A percentile compares a stretch with the other conserved stretches of the same genome.
phyloP scores from a whole-genome alignment of 1,140 invertebrate species.

The Halotydeus destructor region DNA sequence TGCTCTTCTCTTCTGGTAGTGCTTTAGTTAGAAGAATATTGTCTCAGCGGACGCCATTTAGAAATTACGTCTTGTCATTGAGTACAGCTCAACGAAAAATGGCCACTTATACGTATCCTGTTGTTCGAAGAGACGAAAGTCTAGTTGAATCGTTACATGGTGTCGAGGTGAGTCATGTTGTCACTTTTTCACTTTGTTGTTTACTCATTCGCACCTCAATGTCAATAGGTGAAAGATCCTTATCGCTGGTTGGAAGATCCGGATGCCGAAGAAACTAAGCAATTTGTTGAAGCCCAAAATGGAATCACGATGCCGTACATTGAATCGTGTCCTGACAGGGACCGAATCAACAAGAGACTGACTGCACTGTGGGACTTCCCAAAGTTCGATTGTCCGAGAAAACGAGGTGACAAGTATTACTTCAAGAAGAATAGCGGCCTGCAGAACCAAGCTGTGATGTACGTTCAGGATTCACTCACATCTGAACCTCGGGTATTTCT shows the following conservation, averaged over 20 bases:
- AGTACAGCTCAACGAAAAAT: too few relatives aligned
- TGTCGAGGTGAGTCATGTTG: slow-evolving; percentile 36
- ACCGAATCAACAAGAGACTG: slow-evolving; percentile 38
- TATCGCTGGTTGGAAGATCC: slow-evolving; percentile 95
- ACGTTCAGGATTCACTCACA: slow-evolving; percentile 60
- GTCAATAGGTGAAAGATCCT: slow-evolving; percentile 54
- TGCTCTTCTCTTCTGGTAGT: too few relatives aligned
- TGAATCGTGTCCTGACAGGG: slow-evolving; percentile 44
- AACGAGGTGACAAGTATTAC: slow-evolving; percentile 66
- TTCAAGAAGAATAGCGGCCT: slow-evolving; percentile 85
- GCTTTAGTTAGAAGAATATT: too few relatives aligned
- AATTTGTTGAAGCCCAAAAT: slow-evolving; percentile 81
- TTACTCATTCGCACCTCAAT: neutral
- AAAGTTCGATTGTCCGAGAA: slow-evolving; percentile 70
- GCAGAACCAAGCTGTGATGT: slow-evolving; percentile 88
- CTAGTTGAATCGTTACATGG: slow-evolving; percentile 62
- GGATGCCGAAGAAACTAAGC: slow-evolving; percentile 68
- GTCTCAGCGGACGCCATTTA: too few relatives aligned
- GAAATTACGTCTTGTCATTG: too few relatives aligned
- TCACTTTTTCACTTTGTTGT: neutral
- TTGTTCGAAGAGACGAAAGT: slow-evolving; percentile 47
- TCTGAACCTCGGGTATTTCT: slow-evolving; percentile 68
- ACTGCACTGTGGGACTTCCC: slow-evolving; percentile 89
- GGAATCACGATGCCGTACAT: slow-evolving; percentile 65
- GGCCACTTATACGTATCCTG: too few relatives aligned